phyloP scores from a whole-genome alignment of 2,797 vertebrate genomes.

The Diplodus puntazzo region DNA sequence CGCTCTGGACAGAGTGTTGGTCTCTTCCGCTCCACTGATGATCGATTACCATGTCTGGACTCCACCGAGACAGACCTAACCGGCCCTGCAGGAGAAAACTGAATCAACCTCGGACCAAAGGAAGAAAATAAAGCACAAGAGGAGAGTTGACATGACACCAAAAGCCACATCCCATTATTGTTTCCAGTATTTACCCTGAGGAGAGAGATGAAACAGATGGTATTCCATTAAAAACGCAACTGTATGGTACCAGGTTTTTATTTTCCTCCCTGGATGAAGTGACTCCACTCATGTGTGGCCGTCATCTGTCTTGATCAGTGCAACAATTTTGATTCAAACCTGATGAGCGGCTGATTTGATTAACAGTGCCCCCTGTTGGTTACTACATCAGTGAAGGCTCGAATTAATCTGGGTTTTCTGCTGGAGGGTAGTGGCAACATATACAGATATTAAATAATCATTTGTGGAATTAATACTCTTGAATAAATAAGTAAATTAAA shows the following conservation, averaged over 20 bases:
- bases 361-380: constrained; percentile 70
- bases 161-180: constrained; percentile 48
- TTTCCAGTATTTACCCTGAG: constrained; percentile 40
- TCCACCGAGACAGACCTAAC: constrained; percentile 67
- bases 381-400: background rate
- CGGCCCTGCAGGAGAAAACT: constrained; percentile 65
- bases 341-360: constrained; percentile 58
- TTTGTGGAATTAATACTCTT: background rate
- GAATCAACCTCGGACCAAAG: constrained; percentile 59
- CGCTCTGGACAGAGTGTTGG: constrained; percentile 60
- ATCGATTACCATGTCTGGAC: constrained; percentile 79
- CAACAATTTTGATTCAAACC: constrained; percentile 26
- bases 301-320: constrained; percentile 44
- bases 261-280: constrained; percentile 15
- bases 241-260: constrained; percentile 21
- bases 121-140: constrained; percentile 41
- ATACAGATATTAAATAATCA: background rate
- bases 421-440: background rate
- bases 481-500: background rate
- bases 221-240: constrained; percentile 43
- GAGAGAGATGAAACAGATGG: constrained; percentile 52
- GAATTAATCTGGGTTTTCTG: background rate
- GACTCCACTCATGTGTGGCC: constrained; percentile 23
- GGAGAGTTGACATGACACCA: constrained; percentile 60
- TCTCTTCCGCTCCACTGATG: constrained; percentile 76